A percentile compares a stretch with the other conserved stretches of the same genome.
Evolutionary conservation across 2,888 invertebrate genomes (phyloP).

Genomic region (Orthosia cruda): DNA sequence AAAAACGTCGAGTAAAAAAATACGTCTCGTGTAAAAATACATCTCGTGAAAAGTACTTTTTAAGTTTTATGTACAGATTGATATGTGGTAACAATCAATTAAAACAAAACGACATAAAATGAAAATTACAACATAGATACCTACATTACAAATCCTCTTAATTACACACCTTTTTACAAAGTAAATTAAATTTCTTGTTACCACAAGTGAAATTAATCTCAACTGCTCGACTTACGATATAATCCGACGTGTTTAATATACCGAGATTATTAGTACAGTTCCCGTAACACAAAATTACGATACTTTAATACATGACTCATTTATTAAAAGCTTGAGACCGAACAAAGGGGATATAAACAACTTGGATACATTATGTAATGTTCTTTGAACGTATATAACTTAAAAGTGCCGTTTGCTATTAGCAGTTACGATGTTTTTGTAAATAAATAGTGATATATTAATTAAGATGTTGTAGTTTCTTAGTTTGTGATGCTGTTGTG

Average conservation of each 20-base stretch:
- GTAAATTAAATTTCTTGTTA: conserved; percentile 36
- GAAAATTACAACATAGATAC: not conserved
- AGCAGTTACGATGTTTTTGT: conserved; percentile 2
- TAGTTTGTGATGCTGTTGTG: not conserved
- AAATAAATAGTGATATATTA: conserved; percentile 5
- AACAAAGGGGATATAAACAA: conserved; percentile 13
- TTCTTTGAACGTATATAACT: conserved; percentile 2
- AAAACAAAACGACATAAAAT: not conserved
- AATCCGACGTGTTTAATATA: not conserved
- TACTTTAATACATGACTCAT: conserved; percentile 4
- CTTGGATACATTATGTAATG: conserved; percentile 16
- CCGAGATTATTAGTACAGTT: conserved; percentile 7
- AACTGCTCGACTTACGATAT: not conserved
- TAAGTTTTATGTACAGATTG: no score
- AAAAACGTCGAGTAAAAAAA: no score
- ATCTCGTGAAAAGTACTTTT: no score
- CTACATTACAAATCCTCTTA: conserved; percentile 10
- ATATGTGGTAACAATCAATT: no score
- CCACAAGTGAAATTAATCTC: conserved; percentile 19
- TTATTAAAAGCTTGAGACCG: conserved; percentile 13
- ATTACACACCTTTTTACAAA: conserved; percentile 8
- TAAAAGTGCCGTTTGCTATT: conserved; percentile 17
- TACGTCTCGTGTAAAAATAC: no score
- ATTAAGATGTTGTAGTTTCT: not conserved
- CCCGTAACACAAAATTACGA: conserved; percentile 23